Evolutionary conservation across 1,140 invertebrate species (phyloP).

Genomic region (Cecropterus lyciades): DNA sequence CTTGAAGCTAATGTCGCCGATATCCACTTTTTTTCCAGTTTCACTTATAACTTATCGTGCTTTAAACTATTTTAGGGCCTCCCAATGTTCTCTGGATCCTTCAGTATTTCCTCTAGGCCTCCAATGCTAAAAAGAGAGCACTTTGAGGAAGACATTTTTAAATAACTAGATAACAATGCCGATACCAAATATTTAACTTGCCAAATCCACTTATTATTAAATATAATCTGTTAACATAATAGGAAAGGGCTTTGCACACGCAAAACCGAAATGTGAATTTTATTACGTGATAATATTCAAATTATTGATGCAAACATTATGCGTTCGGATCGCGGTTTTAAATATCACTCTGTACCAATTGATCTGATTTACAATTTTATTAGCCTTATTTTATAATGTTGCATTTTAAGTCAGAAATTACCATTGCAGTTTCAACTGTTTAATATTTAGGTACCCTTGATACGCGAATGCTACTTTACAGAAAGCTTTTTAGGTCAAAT

Average conservation of each 20-base stretch:
- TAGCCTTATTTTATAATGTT: slow-evolving; percentile 25
- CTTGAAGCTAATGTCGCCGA: no score
- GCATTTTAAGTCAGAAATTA: slow-evolving; percentile 30
- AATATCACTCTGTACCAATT: slow-evolving; percentile 25
- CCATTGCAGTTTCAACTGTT: slow-evolving; percentile 27
- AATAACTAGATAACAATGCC: no score
- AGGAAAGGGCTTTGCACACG: slow-evolving; percentile 8
- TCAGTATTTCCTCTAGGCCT: no score
- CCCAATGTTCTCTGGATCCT: no score
- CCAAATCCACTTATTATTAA: not conserved
- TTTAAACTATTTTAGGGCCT: no score
- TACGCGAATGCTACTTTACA: slow-evolving; percentile 6
- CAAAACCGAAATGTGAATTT: slow-evolving; percentile 21
- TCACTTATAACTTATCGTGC: no score
- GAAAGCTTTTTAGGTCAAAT: slow-evolving; percentile 19
- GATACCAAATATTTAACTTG: not conserved
- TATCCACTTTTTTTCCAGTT: no score
- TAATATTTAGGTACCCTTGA: slow-evolving; percentile 33
- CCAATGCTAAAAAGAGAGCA: no score
- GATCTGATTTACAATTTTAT: slow-evolving; percentile 30
- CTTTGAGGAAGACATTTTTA: no score
- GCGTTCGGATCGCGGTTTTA: slow-evolving; percentile 17
- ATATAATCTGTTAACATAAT: slow-evolving; percentile 2
- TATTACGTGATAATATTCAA: slow-evolving; percentile 24
- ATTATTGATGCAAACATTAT: slow-evolving; percentile 22